A percentile compares a stretch with the other conserved stretches of the same genome.
Conservation (phyloP, 2,113 vertebrate species). For the Sclerurus mexicanus region DNA sequence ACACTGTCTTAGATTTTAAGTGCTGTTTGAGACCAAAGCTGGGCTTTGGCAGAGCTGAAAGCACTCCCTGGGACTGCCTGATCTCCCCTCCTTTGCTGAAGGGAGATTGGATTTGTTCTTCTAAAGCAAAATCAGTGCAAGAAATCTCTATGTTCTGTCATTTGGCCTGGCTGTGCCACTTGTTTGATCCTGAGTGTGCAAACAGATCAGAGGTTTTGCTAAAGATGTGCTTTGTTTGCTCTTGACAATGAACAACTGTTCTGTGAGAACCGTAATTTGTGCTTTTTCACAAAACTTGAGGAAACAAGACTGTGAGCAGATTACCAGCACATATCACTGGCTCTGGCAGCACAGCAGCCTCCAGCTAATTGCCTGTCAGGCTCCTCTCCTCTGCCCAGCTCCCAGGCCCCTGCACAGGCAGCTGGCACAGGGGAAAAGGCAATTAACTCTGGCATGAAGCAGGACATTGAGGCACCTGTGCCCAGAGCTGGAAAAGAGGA, state of each 20-base stretch:
- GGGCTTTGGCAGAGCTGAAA: not conserved
- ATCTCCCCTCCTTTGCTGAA: not conserved
- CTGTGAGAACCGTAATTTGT: not conserved
- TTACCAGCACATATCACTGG: not conserved
- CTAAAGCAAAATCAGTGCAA: not conserved
- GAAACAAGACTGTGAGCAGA: not conserved
- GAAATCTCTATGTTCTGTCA: not conserved
- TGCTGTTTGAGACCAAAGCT: not conserved
- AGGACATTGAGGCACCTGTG: not conserved
- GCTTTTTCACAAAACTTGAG: not conserved
- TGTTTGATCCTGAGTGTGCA: rapidly evolving
- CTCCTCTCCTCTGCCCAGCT: not conserved
- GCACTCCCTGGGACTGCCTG: rapidly evolving
- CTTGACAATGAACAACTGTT: not conserved
- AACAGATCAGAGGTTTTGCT: not conserved
- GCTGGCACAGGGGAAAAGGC: no score
- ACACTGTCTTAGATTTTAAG: no score
- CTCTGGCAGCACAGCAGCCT: not conserved
- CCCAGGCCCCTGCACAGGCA: not conserved
- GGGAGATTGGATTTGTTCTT: not conserved
- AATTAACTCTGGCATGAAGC: not conserved
- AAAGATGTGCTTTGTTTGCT: not conserved
- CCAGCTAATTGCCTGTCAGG: not conserved
- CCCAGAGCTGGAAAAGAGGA: not conserved
- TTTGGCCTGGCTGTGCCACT: rapidly evolving